Evolutionary conservation across 2,113 vertebrate species (phyloP), one percentile per base, ranked within the genome.

Genomic region (Gymnorhina tibicen): DNA sequence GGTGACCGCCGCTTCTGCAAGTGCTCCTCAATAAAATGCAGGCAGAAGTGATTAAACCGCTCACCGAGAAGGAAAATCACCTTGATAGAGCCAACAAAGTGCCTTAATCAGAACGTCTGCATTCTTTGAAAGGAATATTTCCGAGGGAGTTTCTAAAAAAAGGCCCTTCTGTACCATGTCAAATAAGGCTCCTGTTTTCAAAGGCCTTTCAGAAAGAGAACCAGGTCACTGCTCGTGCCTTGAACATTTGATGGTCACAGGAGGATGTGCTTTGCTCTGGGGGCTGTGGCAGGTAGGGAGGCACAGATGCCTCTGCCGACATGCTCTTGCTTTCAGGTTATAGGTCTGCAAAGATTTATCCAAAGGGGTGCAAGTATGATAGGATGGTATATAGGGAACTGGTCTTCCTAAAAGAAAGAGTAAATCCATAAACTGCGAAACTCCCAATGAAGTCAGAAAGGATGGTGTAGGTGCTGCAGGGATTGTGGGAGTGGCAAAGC

Each of bases 1-100:
- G 98, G 97, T 11, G 6, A 35, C 27, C 6, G 7, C 4, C 26
- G 13, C 49, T 79, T 63, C 80, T 96, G 95, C 97, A 97, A 92
- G 44, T 2, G 86, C n/a, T 68, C 91, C 23, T 35, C 86, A 4
- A 12, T 28, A 58, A 46, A 39, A 58, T 9, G 42, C 87, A 9
- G 42, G 4, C 46, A 13, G 47, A 13, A 42, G 52, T 2, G 4
- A 13, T 49, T 26, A 9, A 78, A 32, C 7, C 0, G 3, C 53
- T 42, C 44, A 3, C 33, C 11, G 37, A 37, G 35, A 63, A 23
- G 49, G 73, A 82, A 86, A 72, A 42, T 52, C 72, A 66, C 47
- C 73, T 93, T 11, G 7, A 56, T 0, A 47, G 50, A 39, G 33
- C 39, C 39, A 18, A 50, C 35, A n/a, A 41, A 84, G 85, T 22